phyloP scores from a whole-genome alignment of 2,888 invertebrate species.

The Scotopteryx bipunctaria region DNA sequence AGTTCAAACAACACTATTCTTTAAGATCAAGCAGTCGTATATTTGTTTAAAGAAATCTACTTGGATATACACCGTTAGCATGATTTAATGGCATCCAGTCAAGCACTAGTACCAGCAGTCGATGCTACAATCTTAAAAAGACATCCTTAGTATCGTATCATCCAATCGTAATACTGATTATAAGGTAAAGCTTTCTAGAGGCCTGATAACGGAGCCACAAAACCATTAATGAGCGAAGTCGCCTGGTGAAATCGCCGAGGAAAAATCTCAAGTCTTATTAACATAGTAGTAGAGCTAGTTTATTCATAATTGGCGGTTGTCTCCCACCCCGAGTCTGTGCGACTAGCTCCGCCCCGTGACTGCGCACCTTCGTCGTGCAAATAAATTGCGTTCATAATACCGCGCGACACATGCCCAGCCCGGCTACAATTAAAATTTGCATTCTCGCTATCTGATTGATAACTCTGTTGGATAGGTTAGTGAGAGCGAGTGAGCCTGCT shows the following conservation, averaged over 20 bases:
- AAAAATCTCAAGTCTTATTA: constrained; percentile 79
- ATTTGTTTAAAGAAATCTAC: background rate
- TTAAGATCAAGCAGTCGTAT: background rate
- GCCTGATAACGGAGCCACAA: constrained; percentile 69
- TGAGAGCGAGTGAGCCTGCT: constrained; percentile 43
- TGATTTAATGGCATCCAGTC: background rate
- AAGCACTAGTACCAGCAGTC: constrained; percentile 10
- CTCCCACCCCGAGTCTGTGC: constrained; percentile 62
- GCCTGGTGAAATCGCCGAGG: constrained; percentile 75
- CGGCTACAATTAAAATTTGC: constrained; percentile 77
- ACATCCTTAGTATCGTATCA: too few species aligned
- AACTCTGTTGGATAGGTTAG: constrained; percentile 70
- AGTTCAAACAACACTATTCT: constrained; percentile 41
- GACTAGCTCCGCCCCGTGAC: constrained; percentile 43
- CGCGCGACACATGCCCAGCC: constrained; percentile 60
- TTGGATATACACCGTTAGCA: constrained; percentile 6
- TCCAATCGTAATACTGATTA: too few species aligned
- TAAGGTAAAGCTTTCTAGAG: constrained; percentile 63
- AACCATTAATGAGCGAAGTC: constrained; percentile 74
- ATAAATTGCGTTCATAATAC: constrained; percentile 74
- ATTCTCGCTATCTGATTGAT: constrained; percentile 77
- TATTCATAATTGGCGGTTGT: constrained; percentile 78
- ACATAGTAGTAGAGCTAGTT: constrained; percentile 79
- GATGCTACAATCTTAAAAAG: constrained; percentile 8
- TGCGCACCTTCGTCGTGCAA: constrained; percentile 52